Conservation (phyloP, 2,797 vertebrate species). For the Momotus momota region DNA sequence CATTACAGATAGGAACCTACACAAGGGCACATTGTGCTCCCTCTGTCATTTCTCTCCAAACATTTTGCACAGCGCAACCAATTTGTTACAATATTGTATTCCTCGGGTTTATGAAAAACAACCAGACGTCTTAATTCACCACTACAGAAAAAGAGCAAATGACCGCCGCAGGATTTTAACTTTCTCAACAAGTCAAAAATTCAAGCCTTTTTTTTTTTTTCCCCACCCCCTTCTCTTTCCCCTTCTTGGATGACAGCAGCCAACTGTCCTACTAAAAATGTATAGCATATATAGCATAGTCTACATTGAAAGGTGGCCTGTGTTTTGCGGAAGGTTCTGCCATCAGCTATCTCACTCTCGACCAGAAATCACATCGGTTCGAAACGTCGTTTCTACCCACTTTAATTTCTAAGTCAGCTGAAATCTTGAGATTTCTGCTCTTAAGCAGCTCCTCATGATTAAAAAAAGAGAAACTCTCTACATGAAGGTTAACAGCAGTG, state of each 20-base stretch:
- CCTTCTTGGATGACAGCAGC: background rate
- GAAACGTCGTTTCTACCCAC: background rate
- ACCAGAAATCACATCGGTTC: background rate
- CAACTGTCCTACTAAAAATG: slow-evolving; percentile 22
- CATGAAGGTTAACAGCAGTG: slow-evolving; percentile 64
- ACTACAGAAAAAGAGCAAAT: slow-evolving; percentile 1
- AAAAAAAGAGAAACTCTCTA: slow-evolving; percentile 55
- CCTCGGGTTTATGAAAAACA: slow-evolving; percentile 17
- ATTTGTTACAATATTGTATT: slow-evolving; percentile 75
- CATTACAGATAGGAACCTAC: slow-evolving; percentile 88
- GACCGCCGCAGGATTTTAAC: background rate
- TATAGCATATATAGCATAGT: background rate
- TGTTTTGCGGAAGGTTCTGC: slow-evolving; percentile 1
- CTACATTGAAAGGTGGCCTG: background rate
- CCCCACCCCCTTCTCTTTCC: fast-evolving
- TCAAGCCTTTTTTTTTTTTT: background rate
- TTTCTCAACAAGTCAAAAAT: slow-evolving; percentile 13
- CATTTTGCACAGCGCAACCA: slow-evolving; percentile 77
- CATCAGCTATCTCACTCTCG: background rate
- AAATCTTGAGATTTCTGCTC: slow-evolving; percentile 52
- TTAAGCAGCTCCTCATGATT: slow-evolving; percentile 31
- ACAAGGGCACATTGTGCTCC: slow-evolving; percentile 94
- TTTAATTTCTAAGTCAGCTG: slow-evolving; percentile 42
- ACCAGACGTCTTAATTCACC: slow-evolving; percentile 1
- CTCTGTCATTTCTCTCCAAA: slow-evolving; percentile 78